Conservation (phyloP, 2,797 vertebrate genomes). For the Sciurus carolinensis region DNA sequence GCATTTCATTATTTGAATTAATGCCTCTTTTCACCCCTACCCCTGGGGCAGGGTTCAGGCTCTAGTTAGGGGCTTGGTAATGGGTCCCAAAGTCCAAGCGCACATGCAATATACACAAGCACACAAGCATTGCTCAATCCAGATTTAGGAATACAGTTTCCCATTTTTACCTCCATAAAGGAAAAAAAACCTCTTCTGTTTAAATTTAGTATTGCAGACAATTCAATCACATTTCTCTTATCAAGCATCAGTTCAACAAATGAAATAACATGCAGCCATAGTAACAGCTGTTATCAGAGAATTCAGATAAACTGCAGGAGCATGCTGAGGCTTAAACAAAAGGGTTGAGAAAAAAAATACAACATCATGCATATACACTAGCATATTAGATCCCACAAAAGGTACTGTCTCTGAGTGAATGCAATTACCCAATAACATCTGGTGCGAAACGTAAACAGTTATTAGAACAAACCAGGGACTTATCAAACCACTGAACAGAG, state of each 20-base stretch:
- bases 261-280: conserved; percentile 68
- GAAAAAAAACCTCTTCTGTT: conserved; percentile 11
- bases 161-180: conserved; percentile 16
- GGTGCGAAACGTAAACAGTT: conserved; percentile 32
- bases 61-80: not conserved
- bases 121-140: not conserved
- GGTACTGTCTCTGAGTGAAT: conserved; percentile 31
- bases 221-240: conserved; percentile 66
- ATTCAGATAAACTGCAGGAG: conserved; percentile 8
- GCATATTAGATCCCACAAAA: conserved; percentile 61
- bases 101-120: not conserved
- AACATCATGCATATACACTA: conserved; percentile 7
- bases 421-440: conserved; percentile 31
- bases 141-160: conserved; percentile 38
- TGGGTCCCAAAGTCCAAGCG: conserved; percentile 20
- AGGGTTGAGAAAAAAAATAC: conserved; percentile 48
- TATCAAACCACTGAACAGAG: conserved; percentile 37
- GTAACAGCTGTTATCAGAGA: conserved; percentile 64
- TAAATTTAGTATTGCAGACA: conserved; percentile 65
- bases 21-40: not conserved
- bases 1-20: conserved; percentile 66
- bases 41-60: not conserved
- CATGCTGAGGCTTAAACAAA: conserved; percentile 66
- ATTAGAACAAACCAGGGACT: conserved; percentile 47
- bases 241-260: conserved; percentile 70